Base-by-base conservation (phyloP, 1,140 invertebrate genomes). In the Drepana arcuata region DNA sequence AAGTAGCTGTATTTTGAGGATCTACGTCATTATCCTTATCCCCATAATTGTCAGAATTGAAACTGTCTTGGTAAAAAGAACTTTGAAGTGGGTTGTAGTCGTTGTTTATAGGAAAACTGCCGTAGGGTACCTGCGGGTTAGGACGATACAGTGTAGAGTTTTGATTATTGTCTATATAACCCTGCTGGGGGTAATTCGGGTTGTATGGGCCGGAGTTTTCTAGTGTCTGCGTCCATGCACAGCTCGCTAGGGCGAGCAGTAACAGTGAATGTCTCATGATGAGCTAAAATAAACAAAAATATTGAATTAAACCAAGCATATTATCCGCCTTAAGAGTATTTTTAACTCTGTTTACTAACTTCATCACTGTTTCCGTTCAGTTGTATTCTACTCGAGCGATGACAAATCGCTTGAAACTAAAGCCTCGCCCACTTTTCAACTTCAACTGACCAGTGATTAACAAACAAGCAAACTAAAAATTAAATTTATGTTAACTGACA, bases 1-100 rank as follows among this genome's bases (percentile, higher is more conserved):
- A 77, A 11, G 49, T 62, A 1, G 65, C 66, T 4, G 67, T 70
- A 26, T 68, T 69, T 39, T 81, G 71, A 2, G 74, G 62, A 41
- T 83, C 69, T 11, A 71, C 48, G n/a, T 72, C 69, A 25, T 75
- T 74, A 9, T 81, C 70, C 21, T 61, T 50, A 13, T 71, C 59
- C 2, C 60, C 61, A 24, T 71, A 80, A 14, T 41, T 53, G 30
- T 80, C 67, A 6, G 67, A 67, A 28, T 62, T 63, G 29, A 48
- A 66, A 27, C 61, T 63, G 30, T 62, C 60, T 29, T 70, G 67
- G 36, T 82, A 82, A 48, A 82, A 82, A n/a, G 73, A 70, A 51
- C 74, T 82, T 36, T 79, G 75, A 7, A 53, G 36, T 32, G 57
- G 43, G 27, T 64, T 41, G 25, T 72, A 73, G 14, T 81, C 72